These are phyloP conservation scores for Elachura formosa DNA, from an alignment of 2,113 vertebrate genomes.

Conservation along the genomic window DNA sequence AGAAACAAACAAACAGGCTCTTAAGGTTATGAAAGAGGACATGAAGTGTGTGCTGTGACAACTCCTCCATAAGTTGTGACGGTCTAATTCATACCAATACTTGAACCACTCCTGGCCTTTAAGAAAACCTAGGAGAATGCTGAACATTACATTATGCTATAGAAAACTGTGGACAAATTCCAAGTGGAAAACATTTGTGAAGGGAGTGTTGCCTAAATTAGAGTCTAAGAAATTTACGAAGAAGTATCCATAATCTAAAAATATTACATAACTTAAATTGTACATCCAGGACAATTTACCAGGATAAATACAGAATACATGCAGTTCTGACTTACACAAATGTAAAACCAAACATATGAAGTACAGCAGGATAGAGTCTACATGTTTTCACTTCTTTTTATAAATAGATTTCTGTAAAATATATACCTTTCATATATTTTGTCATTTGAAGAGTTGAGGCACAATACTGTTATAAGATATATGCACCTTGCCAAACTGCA, in stretches of 20 bases:
- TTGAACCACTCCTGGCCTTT: background rate
- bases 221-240: background rate
- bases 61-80: background rate
- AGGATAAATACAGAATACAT: background rate
- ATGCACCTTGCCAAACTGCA: background rate
- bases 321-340: background rate
- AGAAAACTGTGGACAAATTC: background rate
- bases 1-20: background rate
- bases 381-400: background rate
- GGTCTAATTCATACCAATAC: background rate
- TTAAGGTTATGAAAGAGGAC: background rate
- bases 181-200: background rate
- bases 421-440: background rate
- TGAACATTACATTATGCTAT: background rate
- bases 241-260: background rate
- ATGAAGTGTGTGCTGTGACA: background rate
- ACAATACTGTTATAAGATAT: background rate
- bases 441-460: background rate
- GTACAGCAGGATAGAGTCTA: background rate
- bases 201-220: background rate
- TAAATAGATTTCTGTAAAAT: background rate
- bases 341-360: background rate
- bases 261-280: background rate
- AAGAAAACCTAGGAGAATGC: background rate
- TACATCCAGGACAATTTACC: background rate